Evolutionary conservation across 2,113 vertebrate species (phyloP).

Genomic region (Dissostichus mawsoni): DNA sequence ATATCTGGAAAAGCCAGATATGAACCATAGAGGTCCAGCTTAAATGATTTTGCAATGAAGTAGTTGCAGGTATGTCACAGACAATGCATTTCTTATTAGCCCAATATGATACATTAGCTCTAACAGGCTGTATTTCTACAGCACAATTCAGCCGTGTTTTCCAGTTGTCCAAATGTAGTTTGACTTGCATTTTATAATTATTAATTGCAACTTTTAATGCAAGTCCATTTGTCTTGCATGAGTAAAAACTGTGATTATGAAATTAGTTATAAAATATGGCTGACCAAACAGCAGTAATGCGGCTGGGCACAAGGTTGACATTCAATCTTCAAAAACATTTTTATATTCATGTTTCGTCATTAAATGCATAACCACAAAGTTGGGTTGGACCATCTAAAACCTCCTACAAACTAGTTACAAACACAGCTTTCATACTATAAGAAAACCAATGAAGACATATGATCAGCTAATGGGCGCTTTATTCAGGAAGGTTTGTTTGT

Average conservation of each 20-base stretch:
- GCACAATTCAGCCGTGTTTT: not conserved
- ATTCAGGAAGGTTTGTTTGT: slow-evolving; percentile 40
- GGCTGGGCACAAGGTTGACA: too few relatives aligned
- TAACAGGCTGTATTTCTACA: not conserved
- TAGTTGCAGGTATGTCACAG: not conserved
- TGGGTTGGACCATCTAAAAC: slow-evolving; percentile 8
- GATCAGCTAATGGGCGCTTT: slow-evolving; percentile 51
- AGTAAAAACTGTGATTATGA: not conserved
- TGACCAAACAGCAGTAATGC: too few relatives aligned
- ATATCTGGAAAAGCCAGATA: not conserved
- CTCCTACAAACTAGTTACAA: not conserved
- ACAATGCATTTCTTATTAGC: not conserved
- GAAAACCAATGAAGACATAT: slow-evolving; percentile 31
- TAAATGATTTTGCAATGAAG: slow-evolving; percentile 1
- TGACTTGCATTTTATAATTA: not conserved
- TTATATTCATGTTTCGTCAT: not conserved
- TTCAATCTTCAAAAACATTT: too few relatives aligned
- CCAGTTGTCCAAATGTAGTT: not conserved
- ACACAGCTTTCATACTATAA: not conserved
- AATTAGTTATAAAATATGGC: too few relatives aligned
- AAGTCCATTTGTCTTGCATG: not conserved
- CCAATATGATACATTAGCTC: not conserved
- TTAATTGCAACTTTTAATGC: too few relatives aligned
- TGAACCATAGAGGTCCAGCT: not conserved
- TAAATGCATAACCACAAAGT: not conserved